These are phyloP conservation scores for Miltochrista miniata DNA, from an alignment of 2,888 invertebrate genomes.

Conservation along the genomic window DNA sequence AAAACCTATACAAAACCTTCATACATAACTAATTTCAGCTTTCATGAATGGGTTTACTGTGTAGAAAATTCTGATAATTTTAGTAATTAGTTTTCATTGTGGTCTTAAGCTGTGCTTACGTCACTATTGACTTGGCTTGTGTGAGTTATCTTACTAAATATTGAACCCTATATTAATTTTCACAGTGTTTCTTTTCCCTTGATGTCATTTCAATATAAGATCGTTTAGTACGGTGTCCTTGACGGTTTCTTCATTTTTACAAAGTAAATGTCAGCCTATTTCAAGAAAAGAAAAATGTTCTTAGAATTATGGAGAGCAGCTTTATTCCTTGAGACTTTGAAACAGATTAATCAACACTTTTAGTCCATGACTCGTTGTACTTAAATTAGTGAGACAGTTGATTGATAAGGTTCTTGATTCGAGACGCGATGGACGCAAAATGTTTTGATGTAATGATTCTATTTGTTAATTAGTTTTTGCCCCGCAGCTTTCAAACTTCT, in stretches of 20 bases:
- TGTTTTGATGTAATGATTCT: not conserved
- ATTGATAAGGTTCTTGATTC: not conserved
- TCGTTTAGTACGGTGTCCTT: not conserved
- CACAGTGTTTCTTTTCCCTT: not conserved
- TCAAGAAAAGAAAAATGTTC: not conserved
- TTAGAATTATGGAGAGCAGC: not conserved
- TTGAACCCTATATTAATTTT: not conserved
- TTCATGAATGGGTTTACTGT: not conserved
- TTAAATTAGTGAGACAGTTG: not conserved
- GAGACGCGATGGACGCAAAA: not conserved
- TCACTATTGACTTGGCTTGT: too few relatives aligned
- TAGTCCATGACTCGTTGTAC: not conserved
- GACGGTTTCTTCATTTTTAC: not conserved
- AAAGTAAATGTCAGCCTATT: not conserved
- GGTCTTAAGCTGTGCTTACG: too few relatives aligned
- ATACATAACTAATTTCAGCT: too few relatives aligned
- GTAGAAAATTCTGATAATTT: too few relatives aligned
- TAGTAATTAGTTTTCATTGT: too few relatives aligned
- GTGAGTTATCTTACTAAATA: too few relatives aligned
- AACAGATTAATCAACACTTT: constrained; percentile 2
- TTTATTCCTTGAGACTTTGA: not conserved
- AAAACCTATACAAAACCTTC: too few relatives aligned
- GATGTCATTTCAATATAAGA: not conserved
- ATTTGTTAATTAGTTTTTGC: not conserved
- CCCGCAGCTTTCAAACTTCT: too few relatives aligned